Base-by-base conservation (phyloP, 2,888 invertebrate species). In the Pollenia angustigena region DNA sequence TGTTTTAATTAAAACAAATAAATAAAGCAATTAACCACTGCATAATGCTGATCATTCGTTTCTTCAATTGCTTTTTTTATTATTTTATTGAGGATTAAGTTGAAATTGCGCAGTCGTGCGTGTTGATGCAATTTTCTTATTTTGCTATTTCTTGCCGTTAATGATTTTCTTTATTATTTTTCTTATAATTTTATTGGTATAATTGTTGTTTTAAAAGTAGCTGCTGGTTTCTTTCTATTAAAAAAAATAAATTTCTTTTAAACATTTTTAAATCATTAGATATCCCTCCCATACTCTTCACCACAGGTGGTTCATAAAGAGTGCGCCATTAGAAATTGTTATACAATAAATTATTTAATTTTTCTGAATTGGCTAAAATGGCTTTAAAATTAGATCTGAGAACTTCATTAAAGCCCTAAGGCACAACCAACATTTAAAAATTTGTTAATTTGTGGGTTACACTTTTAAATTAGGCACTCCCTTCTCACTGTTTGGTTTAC, bases 11-110 rank as follows among this genome's bases (percentile, higher is more conserved):
- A 9, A 54, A 44, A n/a, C n/a, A 54, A 44, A 54, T 54, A 40
- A 78, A 66, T 52, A 54, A 78, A 23, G 58, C 58, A 79, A 50
- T 71, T 60, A 71, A 71, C 50, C 12, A 50, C 60, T 52, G 69
- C 69, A 52, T 52, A 42, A 50, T 69, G 71, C 50, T 81, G 72
- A 69, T 64, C 23, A 54, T 81, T 82, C 76, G 75, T 69, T 66
- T 75, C 44, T 60, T 75, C 81, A 64, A 82, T 87, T 88, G n/a
- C n/a, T 18, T 88, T 87, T 88, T 88, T 88, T 89, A 85, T 64
- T 60, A 60, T 80, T 84, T 84, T 79, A 79, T 79, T 76, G 75
- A 11, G 46, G 12, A 60, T 83, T 71, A 23, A 79, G 62, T 75
- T 83, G 82, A 75, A 62, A 52, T 86, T 86, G 86, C 79, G 79